A percentile compares a stretch with the other conserved stretches of the same genome.
These are phyloP conservation scores for Chloroclystis v-ata DNA, from an alignment of 2,888 invertebrate species.

Conservation along the genomic window DNA sequence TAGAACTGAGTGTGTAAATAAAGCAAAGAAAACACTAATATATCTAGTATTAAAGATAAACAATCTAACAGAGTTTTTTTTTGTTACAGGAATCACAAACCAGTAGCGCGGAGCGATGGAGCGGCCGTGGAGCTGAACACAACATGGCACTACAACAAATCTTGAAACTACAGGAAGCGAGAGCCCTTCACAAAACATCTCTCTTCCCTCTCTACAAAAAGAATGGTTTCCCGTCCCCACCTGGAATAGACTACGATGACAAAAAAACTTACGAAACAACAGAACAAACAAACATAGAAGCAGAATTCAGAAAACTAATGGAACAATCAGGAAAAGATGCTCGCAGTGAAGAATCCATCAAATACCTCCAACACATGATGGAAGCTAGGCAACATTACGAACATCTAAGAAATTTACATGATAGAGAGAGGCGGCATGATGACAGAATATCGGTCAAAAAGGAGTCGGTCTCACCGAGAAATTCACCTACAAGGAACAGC, in stretches of 20 bases:
- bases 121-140: conserved; percentile 93
- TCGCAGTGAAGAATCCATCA: conserved; percentile 61
- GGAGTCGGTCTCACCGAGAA: conserved; percentile 56
- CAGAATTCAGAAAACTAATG: conserved; percentile 76
- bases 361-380: conserved; percentile 69
- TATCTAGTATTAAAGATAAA: neutral
- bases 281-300: conserved; percentile 74
- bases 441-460: conserved; percentile 49
- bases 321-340: conserved; percentile 75
- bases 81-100: conserved; percentile 88
- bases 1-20: neutral
- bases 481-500: conserved; percentile 48
- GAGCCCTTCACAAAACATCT: conserved; percentile 81
- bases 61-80: conserved; percentile 22
- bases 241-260: conserved; percentile 63
- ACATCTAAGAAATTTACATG: conserved; percentile 63
- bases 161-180: conserved; percentile 92
- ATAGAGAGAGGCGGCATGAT: conserved; percentile 47
- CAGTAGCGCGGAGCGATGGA: conserved; percentile 91
- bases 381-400: conserved; percentile 67
- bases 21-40: neutral
- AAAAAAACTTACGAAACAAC: conserved; percentile 56
- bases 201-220: conserved; percentile 70
- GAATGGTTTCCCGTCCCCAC: conserved; percentile 70
- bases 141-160: conserved; percentile 94